Evolutionary conservation across 2,888 invertebrate genomes (phyloP).

Genomic region (Tetranychus piercei): DNA sequence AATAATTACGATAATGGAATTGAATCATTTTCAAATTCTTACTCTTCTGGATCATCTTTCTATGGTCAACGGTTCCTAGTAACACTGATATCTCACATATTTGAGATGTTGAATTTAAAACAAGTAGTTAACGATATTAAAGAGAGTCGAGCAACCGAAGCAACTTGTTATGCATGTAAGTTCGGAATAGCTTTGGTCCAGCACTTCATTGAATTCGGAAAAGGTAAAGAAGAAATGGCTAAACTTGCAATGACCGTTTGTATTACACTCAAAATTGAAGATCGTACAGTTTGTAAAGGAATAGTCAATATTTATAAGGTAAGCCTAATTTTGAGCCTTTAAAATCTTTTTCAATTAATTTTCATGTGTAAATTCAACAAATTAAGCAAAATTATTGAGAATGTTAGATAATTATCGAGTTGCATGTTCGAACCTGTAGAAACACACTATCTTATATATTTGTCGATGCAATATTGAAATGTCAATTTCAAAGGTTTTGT

Average conservation of each 20-base stretch:
- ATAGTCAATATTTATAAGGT: constrained; percentile 25
- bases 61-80: neutral
- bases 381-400: neutral
- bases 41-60: neutral
- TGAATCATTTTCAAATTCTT: neutral
- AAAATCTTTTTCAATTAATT: neutral
- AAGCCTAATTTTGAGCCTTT: constrained; percentile 13
- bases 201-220: constrained; percentile 24
- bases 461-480: too few relatives aligned
- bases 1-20: neutral
- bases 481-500: too few relatives aligned
- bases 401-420: neutral
- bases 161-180: constrained; percentile 23
- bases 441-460: too few relatives aligned
- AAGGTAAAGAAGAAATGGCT: constrained; percentile 24
- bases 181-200: constrained; percentile 23
- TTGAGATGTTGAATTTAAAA: constrained; percentile 16
- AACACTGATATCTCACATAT: constrained; percentile 8
- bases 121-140: constrained; percentile 16
- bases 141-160: neutral
- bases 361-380: neutral
- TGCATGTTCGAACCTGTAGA: neutral
- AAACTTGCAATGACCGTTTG: constrained; percentile 23
- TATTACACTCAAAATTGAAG: constrained; percentile 22
- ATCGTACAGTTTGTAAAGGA: constrained; percentile 24